These are phyloP conservation scores for Ectemnius continuus DNA, from an alignment of 2,888 invertebrate species.

Conservation along the genomic window DNA sequence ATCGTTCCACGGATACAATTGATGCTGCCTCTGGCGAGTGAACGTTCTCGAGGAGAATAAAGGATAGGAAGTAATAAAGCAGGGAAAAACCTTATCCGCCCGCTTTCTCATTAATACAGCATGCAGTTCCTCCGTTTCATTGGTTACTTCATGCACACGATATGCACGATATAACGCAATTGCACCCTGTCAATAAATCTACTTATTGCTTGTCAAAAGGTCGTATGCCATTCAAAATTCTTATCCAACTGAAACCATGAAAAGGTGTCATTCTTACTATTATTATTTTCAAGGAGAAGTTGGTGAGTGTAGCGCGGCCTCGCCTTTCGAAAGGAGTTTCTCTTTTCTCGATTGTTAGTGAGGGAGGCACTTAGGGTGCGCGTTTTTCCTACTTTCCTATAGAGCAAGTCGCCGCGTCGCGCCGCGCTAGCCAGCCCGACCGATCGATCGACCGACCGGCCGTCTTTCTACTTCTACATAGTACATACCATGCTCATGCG, in stretches of 20 bases:
- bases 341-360: conserved; percentile 4
- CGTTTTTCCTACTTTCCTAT: conserved; percentile 30
- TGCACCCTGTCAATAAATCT: conserved; percentile 32
- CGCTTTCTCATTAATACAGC: conserved; percentile 41
- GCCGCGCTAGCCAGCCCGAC: too few relatives aligned
- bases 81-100: conserved; percentile 28
- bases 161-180: conserved; percentile 31
- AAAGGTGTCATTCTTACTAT: too few relatives aligned
- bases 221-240: too few relatives aligned
- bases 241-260: not conserved
- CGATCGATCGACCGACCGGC: too few relatives aligned
- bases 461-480: too few relatives aligned
- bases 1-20: conserved; percentile 8
- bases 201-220: conserved; percentile 13
- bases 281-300: conserved; percentile 2
- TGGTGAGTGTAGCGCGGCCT: conserved; percentile 28
- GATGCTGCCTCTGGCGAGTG: conserved; percentile 4
- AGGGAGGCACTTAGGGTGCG: conserved; percentile 11
- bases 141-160: conserved; percentile 23
- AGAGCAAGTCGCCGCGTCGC: not conserved
- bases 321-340: conserved; percentile 31
- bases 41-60: conserved; percentile 18
- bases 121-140: conserved; percentile 27
- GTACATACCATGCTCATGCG: not conserved
- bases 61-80: not conserved